Conservation (phyloP, 2,113 vertebrate genomes). For the Neoarius graeffei region DNA sequence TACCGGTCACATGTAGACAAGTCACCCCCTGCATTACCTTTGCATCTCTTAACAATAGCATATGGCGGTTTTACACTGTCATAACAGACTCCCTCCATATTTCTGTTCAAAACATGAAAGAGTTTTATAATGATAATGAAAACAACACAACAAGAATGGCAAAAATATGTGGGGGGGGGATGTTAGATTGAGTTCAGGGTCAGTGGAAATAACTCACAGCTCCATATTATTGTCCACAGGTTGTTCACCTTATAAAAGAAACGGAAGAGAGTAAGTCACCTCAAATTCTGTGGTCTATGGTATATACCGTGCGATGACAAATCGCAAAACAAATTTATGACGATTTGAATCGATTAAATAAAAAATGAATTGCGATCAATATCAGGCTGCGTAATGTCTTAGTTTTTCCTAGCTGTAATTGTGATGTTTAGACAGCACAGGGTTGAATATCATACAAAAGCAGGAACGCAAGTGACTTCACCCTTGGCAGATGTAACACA, state of each 20-base stretch:
- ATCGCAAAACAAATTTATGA: too few relatives aligned
- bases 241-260: slow-evolving; percentile 5
- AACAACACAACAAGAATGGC: neutral
- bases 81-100: neutral
- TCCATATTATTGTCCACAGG: neutral
- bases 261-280: neutral
- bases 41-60: neutral
- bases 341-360: too few relatives aligned
- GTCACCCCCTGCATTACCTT: neutral
- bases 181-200: neutral
- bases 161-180: neutral
- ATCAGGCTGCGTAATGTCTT: too few relatives aligned
- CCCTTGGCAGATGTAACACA: too few relatives aligned
- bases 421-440: too few relatives aligned
- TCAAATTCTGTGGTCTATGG: neutral
- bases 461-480: too few relatives aligned
- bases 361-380: too few relatives aligned
- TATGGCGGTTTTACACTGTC: neutral
- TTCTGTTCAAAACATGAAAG: neutral
- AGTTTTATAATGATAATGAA: neutral
- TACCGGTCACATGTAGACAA: neutral
- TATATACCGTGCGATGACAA: too few relatives aligned
- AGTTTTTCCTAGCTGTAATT: too few relatives aligned
- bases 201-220: neutral
- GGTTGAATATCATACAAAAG: too few relatives aligned